A percentile compares a stretch with the other conserved stretches of the same genome.
Conservation (phyloP, 2,888 invertebrate genomes). For the Nysson spinosus region DNA sequence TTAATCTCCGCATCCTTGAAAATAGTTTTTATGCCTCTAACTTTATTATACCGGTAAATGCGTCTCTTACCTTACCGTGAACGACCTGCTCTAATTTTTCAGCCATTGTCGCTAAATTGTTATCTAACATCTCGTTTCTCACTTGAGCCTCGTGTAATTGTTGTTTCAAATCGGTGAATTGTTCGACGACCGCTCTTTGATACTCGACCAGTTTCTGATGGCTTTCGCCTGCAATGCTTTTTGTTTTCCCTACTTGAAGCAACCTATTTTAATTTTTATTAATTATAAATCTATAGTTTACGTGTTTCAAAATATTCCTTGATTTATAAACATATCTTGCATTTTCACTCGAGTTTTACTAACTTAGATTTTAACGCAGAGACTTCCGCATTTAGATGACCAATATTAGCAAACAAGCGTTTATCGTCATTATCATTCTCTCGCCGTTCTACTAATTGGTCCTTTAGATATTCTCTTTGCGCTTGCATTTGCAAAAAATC, state of each 20-base stretch:
- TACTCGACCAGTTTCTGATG: slow-evolving; percentile 57
- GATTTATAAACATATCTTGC: too few relatives aligned
- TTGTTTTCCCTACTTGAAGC: slow-evolving; percentile 56
- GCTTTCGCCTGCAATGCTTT: slow-evolving; percentile 53
- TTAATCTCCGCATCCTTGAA: slow-evolving; percentile 53
- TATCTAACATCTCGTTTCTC: slow-evolving; percentile 52
- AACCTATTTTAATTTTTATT: slow-evolving; percentile 48
- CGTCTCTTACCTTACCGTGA: slow-evolving; percentile 59
- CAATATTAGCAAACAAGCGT: slow-evolving; percentile 40
- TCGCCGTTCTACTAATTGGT: slow-evolving; percentile 36
- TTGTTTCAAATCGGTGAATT: slow-evolving; percentile 53
- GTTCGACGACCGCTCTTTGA: slow-evolving; percentile 50
- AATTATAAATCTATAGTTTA: background rate
- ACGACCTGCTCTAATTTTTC: slow-evolving; percentile 59
- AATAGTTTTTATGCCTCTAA: slow-evolving; percentile 8
- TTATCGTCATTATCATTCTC: slow-evolving; percentile 28
- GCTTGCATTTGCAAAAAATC: slow-evolving; percentile 55
- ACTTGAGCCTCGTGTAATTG: slow-evolving; percentile 51
- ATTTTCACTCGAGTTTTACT: too few relatives aligned
- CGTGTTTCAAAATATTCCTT: too few relatives aligned
- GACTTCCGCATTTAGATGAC: slow-evolving; percentile 50
- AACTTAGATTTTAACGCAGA: slow-evolving; percentile 52
- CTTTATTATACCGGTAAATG: background rate
- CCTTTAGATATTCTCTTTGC: slow-evolving; percentile 55
- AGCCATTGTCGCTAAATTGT: slow-evolving; percentile 53